Evolutionary conservation across 2,888 invertebrate species (phyloP), one percentile per base, ranked within the genome.

Genomic region (Luperina testacea): DNA sequence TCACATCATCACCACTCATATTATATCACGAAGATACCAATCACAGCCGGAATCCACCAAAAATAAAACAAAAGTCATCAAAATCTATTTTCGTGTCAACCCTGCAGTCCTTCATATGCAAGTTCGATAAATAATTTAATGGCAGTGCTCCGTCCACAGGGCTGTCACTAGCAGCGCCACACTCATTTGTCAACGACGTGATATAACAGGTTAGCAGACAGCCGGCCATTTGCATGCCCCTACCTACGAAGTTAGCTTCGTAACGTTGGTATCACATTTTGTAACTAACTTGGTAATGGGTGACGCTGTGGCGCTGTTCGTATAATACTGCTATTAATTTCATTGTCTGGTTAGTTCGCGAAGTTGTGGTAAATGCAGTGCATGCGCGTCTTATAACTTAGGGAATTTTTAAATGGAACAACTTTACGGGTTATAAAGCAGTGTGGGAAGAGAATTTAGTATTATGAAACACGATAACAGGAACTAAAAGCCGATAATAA

Each of bases 101-200:
- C 81, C 69, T 81, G 51, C 67, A 67, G 42, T 71, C 57, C 63
- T 51, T 81, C 69, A 69, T 75, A 84, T 87, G 81, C 86, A 83
- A 89, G 83, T 89, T 89, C 89, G 85, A 91, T 91, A 92, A 90
- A 91, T 92, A 92, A 92, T 91, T 90, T 91, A 92, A 90, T 83
- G 86, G 84, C 83, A 86, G 84, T 88, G 88, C 84, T 85, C 84
- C 81, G 85, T 86, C 86, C 89, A 86, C 89, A 87, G 82, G 75
- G 84, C 91, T 93, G 94, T 93, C 94, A 92, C 85, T 75, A 80
- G 72, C 94, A 93, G 91, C 82, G 86, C 89, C 89, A 78, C 88
- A 85, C 89, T 94, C 93, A 93, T 94, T 94, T 93, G 93, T 94
- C 94, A 94, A 92, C 91, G 87, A 86, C 81, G 89, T 88, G 90